Percentiles rank a stretch among this genome's conserved stretches.
These are phyloP conservation scores for Bujurquina vittata DNA, from an alignment of 2,113 vertebrate species.

Conservation along the genomic window DNA sequence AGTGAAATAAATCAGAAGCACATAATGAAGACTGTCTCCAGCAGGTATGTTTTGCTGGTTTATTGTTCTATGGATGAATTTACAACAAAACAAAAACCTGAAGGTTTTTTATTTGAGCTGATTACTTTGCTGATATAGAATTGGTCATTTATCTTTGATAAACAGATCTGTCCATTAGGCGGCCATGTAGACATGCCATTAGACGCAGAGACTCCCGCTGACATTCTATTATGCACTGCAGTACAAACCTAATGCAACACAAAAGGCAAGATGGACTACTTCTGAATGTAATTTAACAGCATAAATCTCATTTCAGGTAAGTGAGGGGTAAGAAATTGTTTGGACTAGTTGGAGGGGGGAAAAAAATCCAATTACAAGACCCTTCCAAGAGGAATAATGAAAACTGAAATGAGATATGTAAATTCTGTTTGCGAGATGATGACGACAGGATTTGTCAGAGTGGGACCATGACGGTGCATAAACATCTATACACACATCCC, in stretches of 20 bases:
- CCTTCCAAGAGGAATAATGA: slow-evolving; percentile 64
- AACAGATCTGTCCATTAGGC: slow-evolving; percentile 44
- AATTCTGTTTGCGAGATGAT: slow-evolving; percentile 61
- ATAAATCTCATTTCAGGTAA: slow-evolving; percentile 69
- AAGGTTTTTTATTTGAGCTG: slow-evolving; percentile 26
- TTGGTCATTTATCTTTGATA: slow-evolving; percentile 45
- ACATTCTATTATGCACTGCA: slow-evolving; percentile 52
- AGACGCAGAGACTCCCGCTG: slow-evolving; percentile 38
- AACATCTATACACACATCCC: slow-evolving; percentile 37
- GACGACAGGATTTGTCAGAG: slow-evolving; percentile 35
- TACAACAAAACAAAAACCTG: neutral
- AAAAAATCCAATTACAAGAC: slow-evolving; percentile 66
- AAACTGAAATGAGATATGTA: slow-evolving; percentile 71
- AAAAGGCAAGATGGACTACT: slow-evolving; percentile 49
- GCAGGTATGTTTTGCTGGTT: neutral
- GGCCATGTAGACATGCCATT: slow-evolving; percentile 42
- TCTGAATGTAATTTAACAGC: slow-evolving; percentile 65
- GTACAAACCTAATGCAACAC: slow-evolving; percentile 44
- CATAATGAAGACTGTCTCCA: neutral
- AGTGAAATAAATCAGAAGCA: too few relatives aligned
- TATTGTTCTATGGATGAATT: neutral
- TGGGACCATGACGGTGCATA: slow-evolving; percentile 50
- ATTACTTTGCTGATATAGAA: slow-evolving; percentile 48
- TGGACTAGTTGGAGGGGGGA: slow-evolving; percentile 32
- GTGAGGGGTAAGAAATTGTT: slow-evolving; percentile 55